Evolutionary conservation across 2,888 invertebrate genomes (phyloP), one percentile per base, ranked within the genome.

Genomic region (Drosophila planitibia): DNA sequence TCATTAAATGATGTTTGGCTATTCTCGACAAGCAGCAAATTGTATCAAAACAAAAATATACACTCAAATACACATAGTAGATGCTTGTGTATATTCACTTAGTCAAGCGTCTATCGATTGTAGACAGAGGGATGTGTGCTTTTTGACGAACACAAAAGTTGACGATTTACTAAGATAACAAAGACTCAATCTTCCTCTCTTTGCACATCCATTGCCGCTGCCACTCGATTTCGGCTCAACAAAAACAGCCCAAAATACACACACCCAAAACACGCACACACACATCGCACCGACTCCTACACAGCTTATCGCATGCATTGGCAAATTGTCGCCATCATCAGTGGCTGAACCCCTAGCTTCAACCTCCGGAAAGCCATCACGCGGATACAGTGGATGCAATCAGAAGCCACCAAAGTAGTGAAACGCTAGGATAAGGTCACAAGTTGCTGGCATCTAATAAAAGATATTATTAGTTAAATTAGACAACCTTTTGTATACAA

Each of bases 261-360:
- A 75, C 33, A 52, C 32, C 41, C 22, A 54, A 14, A 28, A n/a
- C n/a, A 66, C 66, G 60, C 70, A 30, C 47, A 37, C 63, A 76
- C 62, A 66, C 16, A 55, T 61, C 62, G 28, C 63, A 53, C 22
- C 55, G n/a, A 35, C 71, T 62, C 35, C 62, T 30, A 62, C 53
- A 41, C 65, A 72, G 75, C 89, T 85, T 85, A 85, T 90, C 85
- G 68, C 90, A 62, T 81, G 86, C 89, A 85, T 85, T 85, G 90
- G 83, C 90, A 90, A 90, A 85, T 85, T 85, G 91, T 85, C 85
- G 89, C 89, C 86, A 73, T 83, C 81, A 81, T 90, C 81, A 79
- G 49, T 60, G 74, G 82, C 47, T 70, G 51, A 63, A 54, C 70
- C 44, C 53, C 19, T 44, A 64, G 52, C 62, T 44, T 28, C 58